Conservation (phyloP, 2,888 invertebrate genomes). For the Sesia apiformis region DNA sequence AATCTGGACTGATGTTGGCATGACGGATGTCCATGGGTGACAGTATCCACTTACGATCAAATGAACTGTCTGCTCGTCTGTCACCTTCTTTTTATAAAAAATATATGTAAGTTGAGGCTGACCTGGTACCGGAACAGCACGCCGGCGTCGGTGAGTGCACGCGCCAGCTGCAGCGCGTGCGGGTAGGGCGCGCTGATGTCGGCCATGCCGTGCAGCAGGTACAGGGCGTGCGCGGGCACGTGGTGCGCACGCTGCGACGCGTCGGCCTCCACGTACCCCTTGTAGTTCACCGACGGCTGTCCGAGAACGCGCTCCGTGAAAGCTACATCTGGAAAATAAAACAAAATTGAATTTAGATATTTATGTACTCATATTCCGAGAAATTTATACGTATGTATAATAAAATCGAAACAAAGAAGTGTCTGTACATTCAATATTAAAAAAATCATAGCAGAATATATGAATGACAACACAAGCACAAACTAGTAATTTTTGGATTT, state of each 20-base stretch:
- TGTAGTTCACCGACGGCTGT: conserved; percentile 88
- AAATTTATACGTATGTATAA: no score
- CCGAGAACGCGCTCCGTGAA: conserved; percentile 97
- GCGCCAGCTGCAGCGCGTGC: conserved; percentile 91
- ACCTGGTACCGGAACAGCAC: conserved; percentile 96
- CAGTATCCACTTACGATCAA: no score
- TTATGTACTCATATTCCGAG: no score
- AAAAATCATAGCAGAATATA: no score
- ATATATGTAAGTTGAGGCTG: conserved; percentile 9
- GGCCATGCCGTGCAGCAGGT: conserved; percentile 94
- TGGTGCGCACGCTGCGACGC: conserved; percentile 90
- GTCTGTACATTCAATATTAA: no score
- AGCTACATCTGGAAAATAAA: conserved; percentile 86
- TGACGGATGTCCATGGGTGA: no score
- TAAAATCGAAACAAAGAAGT: no score
- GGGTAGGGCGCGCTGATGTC: conserved; percentile 95
- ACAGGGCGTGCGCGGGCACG: conserved; percentile 90
- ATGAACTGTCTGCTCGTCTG: no score
- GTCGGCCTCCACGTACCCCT: conserved; percentile 94
- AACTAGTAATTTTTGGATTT: no score
- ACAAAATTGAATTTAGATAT: neutral
- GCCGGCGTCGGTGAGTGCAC: conserved; percentile 89
- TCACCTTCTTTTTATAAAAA: no score
- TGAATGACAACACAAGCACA: no score
- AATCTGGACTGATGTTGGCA: no score